Evolutionary conservation across 2,888 invertebrate species (phyloP).

Genomic region (Crioceris asparagi): DNA sequence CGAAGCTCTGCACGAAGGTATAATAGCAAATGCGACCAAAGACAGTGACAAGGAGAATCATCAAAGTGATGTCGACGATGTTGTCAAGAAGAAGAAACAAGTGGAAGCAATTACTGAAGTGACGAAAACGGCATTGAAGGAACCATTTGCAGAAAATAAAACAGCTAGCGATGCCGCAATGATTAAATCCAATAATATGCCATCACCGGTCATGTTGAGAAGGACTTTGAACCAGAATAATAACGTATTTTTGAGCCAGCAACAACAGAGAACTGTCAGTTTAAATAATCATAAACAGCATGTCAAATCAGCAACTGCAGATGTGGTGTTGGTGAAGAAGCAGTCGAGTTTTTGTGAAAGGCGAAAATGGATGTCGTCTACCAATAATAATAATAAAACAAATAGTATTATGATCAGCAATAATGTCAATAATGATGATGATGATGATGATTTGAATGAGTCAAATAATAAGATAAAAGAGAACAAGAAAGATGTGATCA

Average conservation of each 20-base stretch:
- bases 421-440: no score
- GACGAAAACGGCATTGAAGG: slow-evolving; percentile 10
- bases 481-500: slow-evolving; percentile 23
- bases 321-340: slow-evolving; percentile 28
- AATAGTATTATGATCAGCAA: no score
- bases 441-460: slow-evolving; percentile 28
- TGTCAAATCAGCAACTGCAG: slow-evolving; percentile 24
- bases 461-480: slow-evolving; percentile 21
- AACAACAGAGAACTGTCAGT: slow-evolving; percentile 31
- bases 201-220: slow-evolving; percentile 19
- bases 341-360: slow-evolving; percentile 29
- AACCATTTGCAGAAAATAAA: slow-evolving; percentile 11
- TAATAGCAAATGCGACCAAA: slow-evolving; percentile 44
- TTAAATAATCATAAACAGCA: no score
- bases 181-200: slow-evolving; percentile 10
- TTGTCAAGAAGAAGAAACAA: slow-evolving; percentile 30
- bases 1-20: slow-evolving; percentile 46
- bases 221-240: slow-evolving; percentile 28
- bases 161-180: slow-evolving; percentile 22
- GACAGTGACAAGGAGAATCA: slow-evolving; percentile 69
- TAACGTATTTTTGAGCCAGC: slow-evolving; percentile 27
- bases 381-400: no score
- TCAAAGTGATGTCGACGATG: slow-evolving; percentile 41
- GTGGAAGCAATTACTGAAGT: neutral
- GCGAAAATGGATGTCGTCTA: slow-evolving; percentile 26